phyloP scores from a whole-genome alignment of 1,140 invertebrate species.

The Drosophila kepulauana region DNA sequence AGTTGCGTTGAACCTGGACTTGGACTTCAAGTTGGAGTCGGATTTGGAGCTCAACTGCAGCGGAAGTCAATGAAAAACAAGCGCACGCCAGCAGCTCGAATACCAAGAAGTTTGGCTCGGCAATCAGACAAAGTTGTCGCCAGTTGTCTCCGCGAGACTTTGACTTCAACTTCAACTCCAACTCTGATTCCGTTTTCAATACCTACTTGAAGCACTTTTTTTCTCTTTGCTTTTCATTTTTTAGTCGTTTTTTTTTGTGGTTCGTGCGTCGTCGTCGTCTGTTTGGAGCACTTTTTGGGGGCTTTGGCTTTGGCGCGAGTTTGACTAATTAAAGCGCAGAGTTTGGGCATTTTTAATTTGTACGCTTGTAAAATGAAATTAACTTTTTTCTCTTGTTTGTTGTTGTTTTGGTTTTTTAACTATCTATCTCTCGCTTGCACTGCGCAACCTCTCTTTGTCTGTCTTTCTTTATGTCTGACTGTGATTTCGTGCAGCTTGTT shows the following conservation, averaged over 20 bases:
- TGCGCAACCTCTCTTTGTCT: background rate
- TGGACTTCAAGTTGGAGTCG: background rate
- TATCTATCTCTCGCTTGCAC: background rate
- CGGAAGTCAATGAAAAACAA: constrained; percentile 66
- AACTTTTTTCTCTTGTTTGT: constrained; percentile 56
- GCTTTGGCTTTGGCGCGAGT: constrained; percentile 73
- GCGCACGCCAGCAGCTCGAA: constrained; percentile 56
- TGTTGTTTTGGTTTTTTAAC: background rate
- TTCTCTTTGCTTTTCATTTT: constrained; percentile 13
- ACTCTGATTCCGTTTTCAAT: constrained; percentile 42
- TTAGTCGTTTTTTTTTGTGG: constrained; percentile 38
- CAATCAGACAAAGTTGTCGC: constrained; percentile 75
- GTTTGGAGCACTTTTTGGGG: constrained; percentile 45
- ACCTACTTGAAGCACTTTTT: constrained; percentile 37
- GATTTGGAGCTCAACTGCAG: constrained; percentile 53
- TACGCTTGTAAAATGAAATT: constrained; percentile 82
- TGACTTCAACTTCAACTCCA: constrained; percentile 31
- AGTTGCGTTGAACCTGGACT: constrained; percentile 32
- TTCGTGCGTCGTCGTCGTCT: constrained; percentile 71
- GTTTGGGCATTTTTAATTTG: constrained; percentile 82
- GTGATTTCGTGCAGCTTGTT: constrained; percentile 78
- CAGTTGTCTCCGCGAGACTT: constrained; percentile 51
- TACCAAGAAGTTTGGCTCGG: constrained; percentile 68
- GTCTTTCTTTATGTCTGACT: constrained; percentile 17
- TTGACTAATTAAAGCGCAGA: constrained; percentile 83